Base-by-base conservation (phyloP, 2,888 invertebrate species). In the Xestia sexstrigata region DNA sequence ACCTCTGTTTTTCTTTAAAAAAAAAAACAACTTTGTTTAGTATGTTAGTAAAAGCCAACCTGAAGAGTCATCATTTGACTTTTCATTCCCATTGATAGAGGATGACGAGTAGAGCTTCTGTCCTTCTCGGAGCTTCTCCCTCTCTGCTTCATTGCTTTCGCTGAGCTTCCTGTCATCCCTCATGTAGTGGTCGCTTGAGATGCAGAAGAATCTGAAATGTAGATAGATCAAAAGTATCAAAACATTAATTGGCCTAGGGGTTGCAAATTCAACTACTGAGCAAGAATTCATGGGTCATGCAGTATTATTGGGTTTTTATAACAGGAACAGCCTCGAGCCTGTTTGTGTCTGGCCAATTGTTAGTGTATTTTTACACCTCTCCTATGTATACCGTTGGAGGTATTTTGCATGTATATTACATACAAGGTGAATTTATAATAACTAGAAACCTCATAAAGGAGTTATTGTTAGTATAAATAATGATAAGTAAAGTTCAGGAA, bases 31-130 rank as follows among this genome's bases (percentile, higher is more conserved):
- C 39, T 26, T 3, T 39, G 20, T 30, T 13, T 26, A 20, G 6
- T 26, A 67, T 26, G 8, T 39, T 68, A 30, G 4, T 62, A 62
- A 35, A 35, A 65, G 17, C 23, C 84, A 91, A 97, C 97, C 97
- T 89, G 97, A 97, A 52, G 97, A 97, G 88, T 97, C 97, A 73
- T 97, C 97, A 81, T 97, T 97, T 0, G 96, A 96, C 87, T 97
- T 97, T 85, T 97, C 97, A 81, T 97, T 96, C n/a, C 96, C 96
- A 75, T 97, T 97, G 84, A 97, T 97, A 26, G 97, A 96, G 0
- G 97, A 97, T 4, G 97, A 97, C 0, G 97, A 97, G 84, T 97
- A 97, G 1, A 97, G 88, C 74, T 97, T 97, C 83, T 97, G 97
- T 77, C 96, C 97, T 78, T 97, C 97, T 88, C 97, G 89, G 0